phyloP scores from a whole-genome alignment of 2,888 invertebrate genomes.

The Crossocerus cetratus region DNA sequence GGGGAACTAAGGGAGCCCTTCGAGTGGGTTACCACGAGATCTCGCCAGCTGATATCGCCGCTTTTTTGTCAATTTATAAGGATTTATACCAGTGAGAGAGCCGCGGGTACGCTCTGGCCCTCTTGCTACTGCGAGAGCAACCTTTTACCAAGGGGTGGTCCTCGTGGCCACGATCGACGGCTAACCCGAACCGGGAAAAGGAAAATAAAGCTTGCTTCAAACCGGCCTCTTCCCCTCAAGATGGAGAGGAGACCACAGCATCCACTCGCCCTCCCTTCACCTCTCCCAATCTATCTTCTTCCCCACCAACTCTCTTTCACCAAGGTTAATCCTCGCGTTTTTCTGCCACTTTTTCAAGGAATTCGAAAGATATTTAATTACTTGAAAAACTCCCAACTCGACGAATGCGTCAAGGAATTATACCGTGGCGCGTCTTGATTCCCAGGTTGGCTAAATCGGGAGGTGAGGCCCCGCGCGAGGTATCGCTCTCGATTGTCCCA shows the following conservation, averaged over 20 bases:
- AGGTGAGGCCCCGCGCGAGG: no score
- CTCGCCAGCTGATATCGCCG: constrained; percentile 67
- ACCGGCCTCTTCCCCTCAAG: not conserved
- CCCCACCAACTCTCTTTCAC: no score
- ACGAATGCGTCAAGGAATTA: no score
- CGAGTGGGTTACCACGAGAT: constrained; percentile 70
- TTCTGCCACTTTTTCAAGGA: no score
- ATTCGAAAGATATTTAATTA: no score
- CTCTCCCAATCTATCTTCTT: no score
- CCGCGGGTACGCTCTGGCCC: constrained; percentile 55
- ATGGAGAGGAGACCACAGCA: not conserved
- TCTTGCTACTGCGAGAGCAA: constrained; percentile 19
- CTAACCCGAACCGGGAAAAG: constrained; percentile 36
- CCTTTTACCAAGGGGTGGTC: constrained; percentile 55
- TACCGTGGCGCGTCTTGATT: no score
- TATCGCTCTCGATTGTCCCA: no score
- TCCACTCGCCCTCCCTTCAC: no score
- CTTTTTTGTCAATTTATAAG: constrained; percentile 76
- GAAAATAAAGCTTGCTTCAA: constrained; percentile 43
- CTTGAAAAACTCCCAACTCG: no score
- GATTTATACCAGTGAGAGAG: constrained; percentile 69
- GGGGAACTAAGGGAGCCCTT: constrained; percentile 51
- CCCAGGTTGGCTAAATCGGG: no score
- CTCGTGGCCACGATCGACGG: constrained; percentile 41
- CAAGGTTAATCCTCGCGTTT: no score